A percentile compares a stretch with the other conserved stretches of the same genome.
These are phyloP conservation scores for Dipodomys ordii DNA, from an alignment of 2,113 vertebrate species.

Conservation along the genomic window DNA sequence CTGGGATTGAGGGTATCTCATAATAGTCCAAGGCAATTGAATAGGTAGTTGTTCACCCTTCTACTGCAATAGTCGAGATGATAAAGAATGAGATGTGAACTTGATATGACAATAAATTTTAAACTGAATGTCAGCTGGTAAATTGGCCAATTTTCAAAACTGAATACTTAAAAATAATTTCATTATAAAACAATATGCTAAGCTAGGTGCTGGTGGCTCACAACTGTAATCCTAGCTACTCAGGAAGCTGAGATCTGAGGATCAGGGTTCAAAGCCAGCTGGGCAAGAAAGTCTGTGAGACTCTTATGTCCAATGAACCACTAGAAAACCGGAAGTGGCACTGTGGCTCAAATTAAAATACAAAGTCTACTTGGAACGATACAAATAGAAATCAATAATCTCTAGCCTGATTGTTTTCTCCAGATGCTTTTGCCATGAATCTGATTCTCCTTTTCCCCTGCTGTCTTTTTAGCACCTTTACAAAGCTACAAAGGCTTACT, in stretches of 20 bases:
- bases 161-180: neutral
- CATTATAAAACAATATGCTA: neutral
- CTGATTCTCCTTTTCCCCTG: neutral
- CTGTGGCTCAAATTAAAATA: too few species aligned
- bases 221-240: too few species aligned
- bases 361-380: neutral
- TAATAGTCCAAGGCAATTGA: neutral
- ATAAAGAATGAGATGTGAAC: neutral
- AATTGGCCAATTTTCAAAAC: neutral
- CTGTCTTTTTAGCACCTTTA: neutral
- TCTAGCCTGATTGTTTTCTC: neutral
- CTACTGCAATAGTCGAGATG: neutral
- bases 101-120: neutral
- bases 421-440: neutral
- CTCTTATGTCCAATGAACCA: too few species aligned
- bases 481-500: neutral
- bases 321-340: too few species aligned
- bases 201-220: too few species aligned
- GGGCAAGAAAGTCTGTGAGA: too few species aligned
- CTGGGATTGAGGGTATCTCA: neutral
- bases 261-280: too few species aligned
- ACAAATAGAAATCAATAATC: slow-evolving; percentile 1
- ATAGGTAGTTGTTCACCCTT: neutral
- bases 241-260: too few species aligned
- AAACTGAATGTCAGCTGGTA: neutral